Evolutionary conservation across 37 sponge, comb jelly and placozoan genomes (phyloP), one percentile per base, ranked within the genome.

Genomic region (Cladorhizidae sp.): DNA sequence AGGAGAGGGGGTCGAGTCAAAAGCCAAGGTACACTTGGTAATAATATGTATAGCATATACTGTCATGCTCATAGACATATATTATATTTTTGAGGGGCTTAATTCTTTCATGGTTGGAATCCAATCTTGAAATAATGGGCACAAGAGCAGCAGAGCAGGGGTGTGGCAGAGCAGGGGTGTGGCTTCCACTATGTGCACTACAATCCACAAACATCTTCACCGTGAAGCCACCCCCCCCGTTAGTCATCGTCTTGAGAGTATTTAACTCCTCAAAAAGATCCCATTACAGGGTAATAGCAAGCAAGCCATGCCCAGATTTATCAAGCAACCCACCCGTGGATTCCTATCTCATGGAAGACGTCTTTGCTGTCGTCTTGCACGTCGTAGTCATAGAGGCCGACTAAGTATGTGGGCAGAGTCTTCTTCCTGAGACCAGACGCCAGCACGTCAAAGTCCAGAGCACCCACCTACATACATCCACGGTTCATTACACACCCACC

Each of bases 341-440:
- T 79, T 28, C 80, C 80, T 39, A 86, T 86, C 80, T 86, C 80
- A 22, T 73, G 72, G 65, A 86, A 72, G 39, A 80, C 78, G 39
- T 80, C 80, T 40, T 33, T 86, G 42, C 29, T 54, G 37, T 28
- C 38, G 25, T 86, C 54, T 11, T 17, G 57, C 11, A 50, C 64
- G 67, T 86, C 80, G 73, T 79, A 67, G 54, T 86, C 80, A 51
- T 79, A 67, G 26, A 86, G 74, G 23, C 54, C 32, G 45, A 52
- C 40, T 0, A 86, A 55, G 70, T 61, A 86, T 25, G 57, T 29
- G 29, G 87, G 58, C 31, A 86, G 40, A 15, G 67, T 80, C 40
- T 74, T 51, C 3, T 15, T 20, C 70, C 31, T 40, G 11, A 69
- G 69, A 20, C 28, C 74, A 29, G 36, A 6, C 18, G 71, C 45